Evolutionary conservation across 1,140 invertebrate species (phyloP).

Genomic region (Magallana ariakensis): DNA sequence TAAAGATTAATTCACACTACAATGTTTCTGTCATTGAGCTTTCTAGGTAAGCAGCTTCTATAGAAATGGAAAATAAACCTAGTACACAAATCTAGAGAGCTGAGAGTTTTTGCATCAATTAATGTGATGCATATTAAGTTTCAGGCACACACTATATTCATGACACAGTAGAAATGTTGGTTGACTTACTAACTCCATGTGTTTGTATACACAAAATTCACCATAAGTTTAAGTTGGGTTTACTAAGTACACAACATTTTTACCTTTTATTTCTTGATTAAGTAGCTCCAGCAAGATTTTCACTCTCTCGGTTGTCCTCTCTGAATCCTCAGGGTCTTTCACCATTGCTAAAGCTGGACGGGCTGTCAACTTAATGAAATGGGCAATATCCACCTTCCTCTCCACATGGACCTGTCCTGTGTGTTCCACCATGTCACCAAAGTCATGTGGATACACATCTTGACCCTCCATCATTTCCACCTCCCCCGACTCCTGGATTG

Average conservation of each 20-base stretch:
- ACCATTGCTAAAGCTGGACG: conserved; percentile 66
- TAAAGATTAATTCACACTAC: too few relatives aligned
- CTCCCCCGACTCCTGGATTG: conserved; percentile 7
- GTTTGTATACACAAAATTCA: background rate
- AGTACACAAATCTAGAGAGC: too few relatives aligned
- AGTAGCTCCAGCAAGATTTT: conserved; percentile 61
- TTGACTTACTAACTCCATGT: too few relatives aligned
- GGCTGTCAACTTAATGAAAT: conserved; percentile 52
- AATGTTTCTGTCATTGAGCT: too few relatives aligned
- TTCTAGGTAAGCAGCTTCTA: too few relatives aligned
- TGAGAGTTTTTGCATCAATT: too few relatives aligned
- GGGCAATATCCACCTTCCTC: conserved; percentile 42
- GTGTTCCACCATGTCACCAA: background rate
- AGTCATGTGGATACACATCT: background rate
- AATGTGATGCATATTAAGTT: too few relatives aligned
- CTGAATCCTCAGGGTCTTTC: conserved; percentile 57
- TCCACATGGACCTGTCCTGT: conserved; percentile 28
- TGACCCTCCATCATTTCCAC: conserved; percentile 41
- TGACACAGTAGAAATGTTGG: too few relatives aligned
- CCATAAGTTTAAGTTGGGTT: too few relatives aligned
- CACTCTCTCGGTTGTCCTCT: conserved; percentile 63
- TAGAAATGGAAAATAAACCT: too few relatives aligned
- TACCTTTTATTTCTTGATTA: conserved; percentile 26
- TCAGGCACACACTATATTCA: too few relatives aligned
- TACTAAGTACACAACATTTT: too few relatives aligned